A percentile compares a stretch with the other conserved stretches of the same genome.
Evolutionary conservation across 2,113 vertebrate species (phyloP).

Genomic region (Pollachius pollachius): DNA sequence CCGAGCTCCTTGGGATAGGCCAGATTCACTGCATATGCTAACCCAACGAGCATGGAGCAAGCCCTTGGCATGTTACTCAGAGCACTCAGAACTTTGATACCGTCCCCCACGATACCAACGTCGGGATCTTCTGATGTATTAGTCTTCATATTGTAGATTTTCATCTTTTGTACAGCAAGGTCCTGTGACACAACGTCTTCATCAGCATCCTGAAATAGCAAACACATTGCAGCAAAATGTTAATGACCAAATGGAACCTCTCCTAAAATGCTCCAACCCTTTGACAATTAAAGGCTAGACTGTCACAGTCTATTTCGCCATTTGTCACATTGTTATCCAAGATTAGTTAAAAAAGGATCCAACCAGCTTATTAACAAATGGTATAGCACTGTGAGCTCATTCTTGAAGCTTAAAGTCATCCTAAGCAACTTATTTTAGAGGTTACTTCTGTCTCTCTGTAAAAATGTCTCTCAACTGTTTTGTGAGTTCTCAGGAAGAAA

Average conservation of each 20-base stretch:
- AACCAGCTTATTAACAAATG: neutral
- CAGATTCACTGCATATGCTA: conserved; percentile 21
- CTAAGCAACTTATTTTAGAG: too few relatives aligned
- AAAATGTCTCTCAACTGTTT: too few relatives aligned
- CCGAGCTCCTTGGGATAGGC: conserved; percentile 27
- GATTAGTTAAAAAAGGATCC: too few relatives aligned
- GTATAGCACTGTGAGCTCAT: neutral
- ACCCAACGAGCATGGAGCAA: conserved; percentile 23
- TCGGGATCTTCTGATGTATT: conserved; percentile 1
- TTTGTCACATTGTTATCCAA: too few relatives aligned
- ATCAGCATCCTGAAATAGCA: conserved; percentile 35
- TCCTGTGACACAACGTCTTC: conserved; percentile 27
- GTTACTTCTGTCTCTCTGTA: too few relatives aligned
- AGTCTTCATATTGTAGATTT: conserved; percentile 17
- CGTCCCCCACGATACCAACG: conserved; percentile 22
- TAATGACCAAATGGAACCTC: neutral
- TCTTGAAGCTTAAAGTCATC: too few relatives aligned
- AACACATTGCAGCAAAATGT: conserved; percentile 15
- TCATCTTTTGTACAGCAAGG: conserved; percentile 31
- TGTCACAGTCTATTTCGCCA: too few relatives aligned
- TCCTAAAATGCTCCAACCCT: too few relatives aligned
- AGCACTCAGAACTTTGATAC: conserved; percentile 3
- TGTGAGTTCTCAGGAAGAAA: too few relatives aligned
- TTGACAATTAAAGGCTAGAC: too few relatives aligned
- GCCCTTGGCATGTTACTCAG: conserved; percentile 21